Base-by-base conservation (phyloP, 2,113 vertebrate genomes). In the Otis tarda region DNA sequence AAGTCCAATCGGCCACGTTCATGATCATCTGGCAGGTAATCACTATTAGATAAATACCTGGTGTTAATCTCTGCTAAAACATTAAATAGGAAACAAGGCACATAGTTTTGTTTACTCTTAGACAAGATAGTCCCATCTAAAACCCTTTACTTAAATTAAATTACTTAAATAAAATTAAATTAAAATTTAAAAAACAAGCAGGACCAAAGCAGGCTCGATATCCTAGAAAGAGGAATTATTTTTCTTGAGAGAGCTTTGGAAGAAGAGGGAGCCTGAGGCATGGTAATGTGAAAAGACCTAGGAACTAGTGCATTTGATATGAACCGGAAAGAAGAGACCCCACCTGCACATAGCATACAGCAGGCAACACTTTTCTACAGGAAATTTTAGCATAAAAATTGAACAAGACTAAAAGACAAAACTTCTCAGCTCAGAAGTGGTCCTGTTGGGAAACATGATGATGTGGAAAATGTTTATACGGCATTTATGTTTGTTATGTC, bases 401-500 rank as follows among this genome's bases (percentile, higher is more conserved):
- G 77, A 89, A 71, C 19, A 23, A 57, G 24, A 12, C 41, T 52
- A 18, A 81, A 50, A 91, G 74, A 68, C 20, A 85, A 87, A 95
- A 91, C 30, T 88, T 87, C 45, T 79, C 19, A 28, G 6, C n/a
- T 69, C 70, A 87, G 63, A 93, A 96, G 84, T 45, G 53, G 14
- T 80, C 75, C 91, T 91, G 10, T 53, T 83, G 91, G 78, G 90
- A 85, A 91, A 93, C 30, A 87, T 45, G 84, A 83, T 78, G 82
- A 78, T 69, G 65, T 87, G 61, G 57, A 93, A 91, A 90, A 91
- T 64, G 73, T 94, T 94, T 90, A 47, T 83, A 57, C 2, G 39
- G 47, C 52, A 83, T 89, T 90, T 92, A 84, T 41, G 22, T 22
- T 61, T 19, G 2, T 84, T 83, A 75, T 88, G 57, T 25, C 41